Evolutionary conservation across 2,888 invertebrate genomes (phyloP).

Genomic region (Mesorhabditis spiculigera): DNA sequence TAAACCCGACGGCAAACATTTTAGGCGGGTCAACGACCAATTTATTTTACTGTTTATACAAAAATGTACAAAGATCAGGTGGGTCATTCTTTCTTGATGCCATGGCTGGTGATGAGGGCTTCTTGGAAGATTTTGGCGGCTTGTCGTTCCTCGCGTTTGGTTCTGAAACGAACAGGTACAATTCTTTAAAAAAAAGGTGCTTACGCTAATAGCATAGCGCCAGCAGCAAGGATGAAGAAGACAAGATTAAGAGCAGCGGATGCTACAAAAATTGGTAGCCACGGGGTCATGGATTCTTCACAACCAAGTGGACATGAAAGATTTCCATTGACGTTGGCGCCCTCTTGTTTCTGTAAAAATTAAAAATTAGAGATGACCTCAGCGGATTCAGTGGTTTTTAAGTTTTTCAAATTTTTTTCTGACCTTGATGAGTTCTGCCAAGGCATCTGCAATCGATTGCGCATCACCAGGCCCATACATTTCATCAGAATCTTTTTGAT

Average conservation of each 20-base stretch:
- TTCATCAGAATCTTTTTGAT: neutral
- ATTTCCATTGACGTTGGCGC: neutral
- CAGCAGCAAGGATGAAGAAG: conserved; percentile 3
- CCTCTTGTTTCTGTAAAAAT: too few species aligned
- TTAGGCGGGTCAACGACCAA: neutral
- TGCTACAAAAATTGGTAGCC: conserved; percentile 1
- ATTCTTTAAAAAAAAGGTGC: neutral
- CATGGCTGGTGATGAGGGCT: conserved; percentile 5
- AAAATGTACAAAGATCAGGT: neutral
- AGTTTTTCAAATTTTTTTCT: neutral
- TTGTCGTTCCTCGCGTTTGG: neutral
- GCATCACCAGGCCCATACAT: neutral
- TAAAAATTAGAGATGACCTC: neutral
- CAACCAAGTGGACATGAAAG: neutral
- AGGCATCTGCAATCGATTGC: neutral
- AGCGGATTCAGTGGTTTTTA: neutral
- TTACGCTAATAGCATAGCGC: neutral
- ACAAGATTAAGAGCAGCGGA: neutral
- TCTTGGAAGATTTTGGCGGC: conserved; percentile 2
- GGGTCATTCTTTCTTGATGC: neutral
- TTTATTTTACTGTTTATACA: too few species aligned
- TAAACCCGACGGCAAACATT: neutral
- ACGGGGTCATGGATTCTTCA: neutral
- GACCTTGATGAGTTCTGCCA: neutral
- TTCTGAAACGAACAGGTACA: neutral